Percentiles rank a stretch among this genome's conserved stretches.
Evolutionary conservation across 37 sponge, comb jelly and placozoan genomes (phyloP).

Genomic region (Ephydatia muelleri): DNA sequence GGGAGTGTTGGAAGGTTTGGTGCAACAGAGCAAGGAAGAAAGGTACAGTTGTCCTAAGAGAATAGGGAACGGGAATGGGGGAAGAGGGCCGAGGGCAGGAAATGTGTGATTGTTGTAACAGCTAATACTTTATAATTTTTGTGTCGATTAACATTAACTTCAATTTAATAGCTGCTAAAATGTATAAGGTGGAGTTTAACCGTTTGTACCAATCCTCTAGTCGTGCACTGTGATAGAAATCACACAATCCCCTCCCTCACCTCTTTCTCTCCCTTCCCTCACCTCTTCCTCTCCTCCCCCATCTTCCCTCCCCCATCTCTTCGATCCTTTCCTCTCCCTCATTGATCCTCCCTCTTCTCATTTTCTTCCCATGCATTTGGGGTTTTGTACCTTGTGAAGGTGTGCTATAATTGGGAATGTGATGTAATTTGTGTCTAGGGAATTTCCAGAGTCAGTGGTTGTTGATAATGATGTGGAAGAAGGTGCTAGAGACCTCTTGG

Average conservation of each 20-base stretch:
- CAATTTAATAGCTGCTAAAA: too few species aligned
- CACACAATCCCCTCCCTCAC: not conserved
- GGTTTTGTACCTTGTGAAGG: not conserved
- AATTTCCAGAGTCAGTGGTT: not conserved
- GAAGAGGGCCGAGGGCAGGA: too few species aligned
- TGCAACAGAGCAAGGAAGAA: constrained; percentile 49
- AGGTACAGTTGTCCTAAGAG: not conserved
- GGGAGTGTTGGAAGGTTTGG: constrained; percentile 47
- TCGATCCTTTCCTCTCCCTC: not conserved
- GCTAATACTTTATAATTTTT: too few species aligned
- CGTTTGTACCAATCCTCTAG: too few species aligned
- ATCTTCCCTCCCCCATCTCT: not conserved
- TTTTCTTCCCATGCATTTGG: not conserved
- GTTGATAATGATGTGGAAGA: constrained; percentile 67
- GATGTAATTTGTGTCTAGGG: constrained; percentile 16
- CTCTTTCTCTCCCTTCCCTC: not conserved
- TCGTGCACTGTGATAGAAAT: too few species aligned
- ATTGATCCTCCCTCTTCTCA: not conserved
- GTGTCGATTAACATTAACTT: too few species aligned
- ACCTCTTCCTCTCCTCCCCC: not conserved
- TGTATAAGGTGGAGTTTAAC: too few species aligned
- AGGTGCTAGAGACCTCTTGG: constrained; percentile 61
- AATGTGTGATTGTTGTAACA: too few species aligned
- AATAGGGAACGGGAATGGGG: too few species aligned
- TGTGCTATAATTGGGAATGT: too few species aligned